phyloP scores from a whole-genome alignment of 2,797 vertebrate species.

The Semaprochilodus insignis region DNA sequence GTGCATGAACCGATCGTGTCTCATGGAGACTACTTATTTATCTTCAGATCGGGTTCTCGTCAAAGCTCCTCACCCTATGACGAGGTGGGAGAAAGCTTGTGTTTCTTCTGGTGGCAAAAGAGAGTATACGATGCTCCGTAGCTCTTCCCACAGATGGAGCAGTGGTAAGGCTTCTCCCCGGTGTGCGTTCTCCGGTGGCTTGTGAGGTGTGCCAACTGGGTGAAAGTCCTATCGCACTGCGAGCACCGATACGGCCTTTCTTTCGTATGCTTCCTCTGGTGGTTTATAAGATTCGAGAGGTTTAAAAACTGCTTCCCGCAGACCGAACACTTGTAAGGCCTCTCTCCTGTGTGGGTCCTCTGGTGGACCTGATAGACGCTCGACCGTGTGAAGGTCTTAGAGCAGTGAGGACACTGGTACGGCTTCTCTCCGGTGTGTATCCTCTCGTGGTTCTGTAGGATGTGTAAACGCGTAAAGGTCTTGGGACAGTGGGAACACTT shows the following conservation, averaged over 20 bases:
- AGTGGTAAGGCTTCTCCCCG: constrained; percentile 71
- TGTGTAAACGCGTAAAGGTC: constrained; percentile 41
- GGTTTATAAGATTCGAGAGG: constrained; percentile 47
- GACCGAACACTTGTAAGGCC: constrained; percentile 66
- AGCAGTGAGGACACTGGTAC: constrained; percentile 47
- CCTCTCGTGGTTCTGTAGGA: constrained; percentile 51
- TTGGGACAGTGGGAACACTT: constrained; percentile 40
- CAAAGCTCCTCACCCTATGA: too few species aligned
- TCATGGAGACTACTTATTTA: too few species aligned
- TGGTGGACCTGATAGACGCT: constrained; percentile 44
- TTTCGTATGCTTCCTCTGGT: constrained; percentile 42
- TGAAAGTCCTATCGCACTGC: constrained; percentile 64
- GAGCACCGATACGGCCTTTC: constrained; percentile 50
- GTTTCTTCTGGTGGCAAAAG: not conserved
- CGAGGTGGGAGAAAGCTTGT: not conserved
- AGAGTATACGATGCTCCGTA: constrained; percentile 53
- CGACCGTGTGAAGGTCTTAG: constrained; percentile 25
- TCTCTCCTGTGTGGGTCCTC: constrained; percentile 48
- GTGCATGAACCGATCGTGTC: too few species aligned
- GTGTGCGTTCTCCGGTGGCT: constrained; percentile 77
- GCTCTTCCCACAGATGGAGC: constrained; percentile 41
- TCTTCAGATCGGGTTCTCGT: too few species aligned
- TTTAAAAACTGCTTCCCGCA: constrained; percentile 64
- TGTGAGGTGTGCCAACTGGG: constrained; percentile 75
- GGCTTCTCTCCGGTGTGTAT: constrained; percentile 48